Percentiles rank a stretch among this genome's conserved stretches.
phyloP scores from a whole-genome alignment of 2,113 vertebrate genomes.

The Atlantisia rogersi region DNA sequence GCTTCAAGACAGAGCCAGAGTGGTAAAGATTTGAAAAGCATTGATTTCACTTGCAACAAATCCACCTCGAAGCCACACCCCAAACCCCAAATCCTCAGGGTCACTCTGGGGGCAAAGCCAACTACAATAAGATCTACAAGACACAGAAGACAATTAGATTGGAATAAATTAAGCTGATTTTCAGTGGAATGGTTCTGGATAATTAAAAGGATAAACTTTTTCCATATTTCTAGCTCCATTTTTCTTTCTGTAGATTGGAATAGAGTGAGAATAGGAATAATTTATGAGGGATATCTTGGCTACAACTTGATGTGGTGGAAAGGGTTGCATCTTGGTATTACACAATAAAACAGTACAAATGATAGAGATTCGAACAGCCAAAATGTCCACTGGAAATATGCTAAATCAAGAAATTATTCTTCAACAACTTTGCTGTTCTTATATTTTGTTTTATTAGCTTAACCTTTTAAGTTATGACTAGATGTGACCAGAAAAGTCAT shows the following conservation, averaged over 20 bases:
- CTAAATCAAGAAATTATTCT: neutral
- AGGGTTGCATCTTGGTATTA: neutral
- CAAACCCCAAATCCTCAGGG: neutral
- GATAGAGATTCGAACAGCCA: neutral
- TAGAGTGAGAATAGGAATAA: neutral
- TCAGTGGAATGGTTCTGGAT: neutral
- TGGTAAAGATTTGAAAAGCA: neutral
- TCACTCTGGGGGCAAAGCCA: neutral
- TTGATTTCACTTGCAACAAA: neutral
- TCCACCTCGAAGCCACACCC: neutral
- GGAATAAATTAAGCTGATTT: neutral
- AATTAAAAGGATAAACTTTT: neutral
- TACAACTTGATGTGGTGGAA: neutral
- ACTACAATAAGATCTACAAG: neutral
- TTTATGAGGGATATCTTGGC: neutral
- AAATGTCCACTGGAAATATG: fast-evolving
- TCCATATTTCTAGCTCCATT: neutral
- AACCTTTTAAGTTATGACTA: neutral
- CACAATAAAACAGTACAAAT: neutral
- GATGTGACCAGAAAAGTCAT: neutral
- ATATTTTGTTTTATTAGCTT: neutral
- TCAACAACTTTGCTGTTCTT: neutral
- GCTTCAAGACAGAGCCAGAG: neutral
- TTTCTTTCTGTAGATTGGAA: neutral
- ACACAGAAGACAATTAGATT: neutral